Evolutionary conservation across 2,797 vertebrate species (phyloP).

Genomic region (Danio albolineatus): DNA sequence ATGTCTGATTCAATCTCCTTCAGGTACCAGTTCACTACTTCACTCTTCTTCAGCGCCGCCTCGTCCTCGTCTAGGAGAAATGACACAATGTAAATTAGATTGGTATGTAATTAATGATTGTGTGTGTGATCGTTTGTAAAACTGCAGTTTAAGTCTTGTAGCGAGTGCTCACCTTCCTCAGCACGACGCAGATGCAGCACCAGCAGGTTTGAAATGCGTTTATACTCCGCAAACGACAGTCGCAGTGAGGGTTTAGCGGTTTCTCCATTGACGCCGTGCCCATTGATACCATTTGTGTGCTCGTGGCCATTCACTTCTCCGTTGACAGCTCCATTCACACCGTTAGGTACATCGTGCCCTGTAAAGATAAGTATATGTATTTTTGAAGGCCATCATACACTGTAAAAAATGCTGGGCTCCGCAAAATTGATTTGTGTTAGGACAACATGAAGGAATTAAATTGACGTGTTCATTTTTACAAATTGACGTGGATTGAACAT

Average conservation of each 20-base stretch:
- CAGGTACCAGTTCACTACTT: conserved; percentile 97
- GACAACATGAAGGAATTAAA: too few species aligned
- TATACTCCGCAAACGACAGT: conserved; percentile 92
- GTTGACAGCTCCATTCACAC: conserved; percentile 74
- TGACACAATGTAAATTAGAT: conserved; percentile 1
- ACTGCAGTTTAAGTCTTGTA: background rate
- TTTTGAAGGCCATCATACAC: background rate
- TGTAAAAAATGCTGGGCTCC: too few species aligned
- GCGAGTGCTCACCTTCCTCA: conserved; percentile 85
- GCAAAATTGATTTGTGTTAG: too few species aligned
- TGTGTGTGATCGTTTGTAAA: background rate
- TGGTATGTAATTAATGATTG: background rate
- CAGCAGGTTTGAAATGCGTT: conserved; percentile 92
- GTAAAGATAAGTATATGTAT: background rate
- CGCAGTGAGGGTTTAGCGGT: conserved; percentile 83
- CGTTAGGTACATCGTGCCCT: conserved; percentile 83
- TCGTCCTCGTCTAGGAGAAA: conserved; percentile 87
- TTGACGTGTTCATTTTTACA: too few species aligned
- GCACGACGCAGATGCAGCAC: conserved; percentile 91
- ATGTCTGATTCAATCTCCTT: conserved; percentile 98
- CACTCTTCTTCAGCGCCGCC: conserved; percentile 87
- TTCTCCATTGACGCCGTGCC: conserved; percentile 73
- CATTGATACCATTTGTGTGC: conserved; percentile 70
- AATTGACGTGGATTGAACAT: too few species aligned
- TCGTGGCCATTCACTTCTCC: conserved; percentile 73